These are phyloP conservation scores for Mycteria americana DNA, from an alignment of 2,797 vertebrate species.

Conservation along the genomic window DNA sequence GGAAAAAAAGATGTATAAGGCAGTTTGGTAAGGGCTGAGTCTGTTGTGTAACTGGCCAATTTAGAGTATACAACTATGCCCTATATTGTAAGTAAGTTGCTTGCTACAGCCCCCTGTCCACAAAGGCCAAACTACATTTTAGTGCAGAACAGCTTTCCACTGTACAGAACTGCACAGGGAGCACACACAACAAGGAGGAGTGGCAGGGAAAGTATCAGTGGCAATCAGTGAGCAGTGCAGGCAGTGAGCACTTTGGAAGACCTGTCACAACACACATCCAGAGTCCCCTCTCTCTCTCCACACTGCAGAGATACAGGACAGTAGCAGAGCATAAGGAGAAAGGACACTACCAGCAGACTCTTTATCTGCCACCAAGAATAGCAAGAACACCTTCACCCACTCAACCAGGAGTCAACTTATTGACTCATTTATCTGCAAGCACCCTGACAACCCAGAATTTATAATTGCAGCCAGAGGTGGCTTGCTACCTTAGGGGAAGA, in stretches of 20 bases:
- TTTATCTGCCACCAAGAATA: not conserved
- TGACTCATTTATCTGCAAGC: not conserved
- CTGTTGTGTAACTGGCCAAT: not conserved
- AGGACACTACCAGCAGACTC: not conserved
- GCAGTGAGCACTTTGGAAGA: not conserved
- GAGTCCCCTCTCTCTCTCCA: not conserved
- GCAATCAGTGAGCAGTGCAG: not conserved
- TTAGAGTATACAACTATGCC: not conserved
- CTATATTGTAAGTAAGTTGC: not conserved
- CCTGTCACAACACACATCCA: not conserved
- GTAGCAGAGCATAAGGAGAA: not conserved
- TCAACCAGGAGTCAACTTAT: not conserved
- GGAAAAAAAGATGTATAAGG: not conserved
- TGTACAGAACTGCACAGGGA: not conserved
- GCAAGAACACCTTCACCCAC: not conserved
- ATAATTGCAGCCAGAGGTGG: not conserved
- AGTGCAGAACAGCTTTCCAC: not conserved
- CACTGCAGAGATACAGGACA: not conserved
- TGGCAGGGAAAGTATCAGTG: not conserved
- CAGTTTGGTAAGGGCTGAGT: not conserved
- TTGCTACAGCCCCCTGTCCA: not conserved
- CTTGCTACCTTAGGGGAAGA: not conserved
- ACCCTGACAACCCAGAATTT: not conserved
- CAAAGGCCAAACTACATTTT: not conserved
- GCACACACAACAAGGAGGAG: not conserved